Base-by-base conservation (phyloP, 2,888 invertebrate species). In the Laspeyria flexula region DNA sequence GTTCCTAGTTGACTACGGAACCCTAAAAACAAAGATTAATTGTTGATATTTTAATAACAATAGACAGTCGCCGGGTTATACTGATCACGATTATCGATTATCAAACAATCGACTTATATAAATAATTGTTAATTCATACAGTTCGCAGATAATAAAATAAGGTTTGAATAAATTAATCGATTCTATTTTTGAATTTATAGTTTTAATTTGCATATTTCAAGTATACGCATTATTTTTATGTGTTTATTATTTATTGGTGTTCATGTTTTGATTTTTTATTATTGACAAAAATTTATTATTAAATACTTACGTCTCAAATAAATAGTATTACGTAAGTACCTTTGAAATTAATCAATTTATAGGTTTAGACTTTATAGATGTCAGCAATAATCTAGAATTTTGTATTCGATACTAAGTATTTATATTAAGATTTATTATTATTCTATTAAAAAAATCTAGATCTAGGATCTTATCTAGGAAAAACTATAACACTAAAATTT, bases 101-200 rank as follows among this genome's bases (percentile, higher is more conserved):
- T 55, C 42, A 34, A 56, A 71, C 69, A 54, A 71, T 65, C 49
- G 65, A 68, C 49, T n/a, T n/a, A 57, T 46, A 65, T 63, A 85
- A 85, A 83, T 81, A 84, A 86, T 82, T 76, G 79, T 69, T 71
- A 65, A 76, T 75, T 76, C 72, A 75, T 74, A 75, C 75, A 83
- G 78, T 91, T 91, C 79, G 62, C 90, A 90, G 90, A 82, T 88
- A 85, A 90, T 92, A 91, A 91, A 91, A 85, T 82, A 76, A 83
- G 85, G 85, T 83, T 85, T 88, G 92, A 89, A 91, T 90, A 88
- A 86, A 90, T 91, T 91, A 90, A 82, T 71, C 61, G 60, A 63
- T 56, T 68, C 65, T 60, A 61, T 66, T 75, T 71, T 61, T 56
- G 13, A 56, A 69, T 64, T 66, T 67, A 67, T 67, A 42, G 55